phyloP scores from a whole-genome alignment of 2,888 invertebrate species.

The Polietes domitor region DNA sequence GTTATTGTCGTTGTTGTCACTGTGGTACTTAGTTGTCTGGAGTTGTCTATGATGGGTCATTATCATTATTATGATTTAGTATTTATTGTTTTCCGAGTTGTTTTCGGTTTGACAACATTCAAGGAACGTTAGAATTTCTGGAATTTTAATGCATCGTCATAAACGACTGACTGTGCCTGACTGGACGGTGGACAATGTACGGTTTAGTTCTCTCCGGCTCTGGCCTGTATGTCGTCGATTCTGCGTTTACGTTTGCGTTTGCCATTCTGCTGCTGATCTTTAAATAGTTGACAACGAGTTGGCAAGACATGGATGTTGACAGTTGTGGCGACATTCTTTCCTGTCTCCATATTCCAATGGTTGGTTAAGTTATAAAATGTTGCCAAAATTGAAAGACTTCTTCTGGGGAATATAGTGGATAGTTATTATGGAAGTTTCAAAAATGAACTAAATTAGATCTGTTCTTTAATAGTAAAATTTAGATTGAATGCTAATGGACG shows the following conservation, averaged over 20 bases:
- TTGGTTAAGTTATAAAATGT: neutral
- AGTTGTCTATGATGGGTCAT: conserved; percentile 34
- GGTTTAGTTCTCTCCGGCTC: no score
- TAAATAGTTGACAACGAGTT: conserved; percentile 11
- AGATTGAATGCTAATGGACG: no score
- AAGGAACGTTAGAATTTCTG: conserved; percentile 68
- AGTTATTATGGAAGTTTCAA: no score
- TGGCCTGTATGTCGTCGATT: neutral
- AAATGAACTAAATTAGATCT: no score
- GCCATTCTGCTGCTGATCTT: neutral
- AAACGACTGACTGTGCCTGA: conserved; percentile 7
- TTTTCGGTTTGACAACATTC: conserved; percentile 36
- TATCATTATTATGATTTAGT: conserved; percentile 61
- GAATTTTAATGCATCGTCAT: conserved; percentile 76
- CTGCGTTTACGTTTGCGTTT: neutral
- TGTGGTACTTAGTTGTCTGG: neutral
- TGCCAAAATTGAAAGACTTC: neutral
- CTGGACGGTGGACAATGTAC: no score
- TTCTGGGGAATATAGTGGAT: no score
- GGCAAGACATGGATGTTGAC: conserved; percentile 33
- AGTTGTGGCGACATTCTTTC: conserved; percentile 54
- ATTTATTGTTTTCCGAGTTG: conserved; percentile 56
- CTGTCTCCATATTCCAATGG: neutral
- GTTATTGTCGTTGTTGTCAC: neutral
- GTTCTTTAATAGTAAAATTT: no score